Evolutionary conservation across 2,797 vertebrate species (phyloP).

Genomic region (Acrocephalus scirpaceus): DNA sequence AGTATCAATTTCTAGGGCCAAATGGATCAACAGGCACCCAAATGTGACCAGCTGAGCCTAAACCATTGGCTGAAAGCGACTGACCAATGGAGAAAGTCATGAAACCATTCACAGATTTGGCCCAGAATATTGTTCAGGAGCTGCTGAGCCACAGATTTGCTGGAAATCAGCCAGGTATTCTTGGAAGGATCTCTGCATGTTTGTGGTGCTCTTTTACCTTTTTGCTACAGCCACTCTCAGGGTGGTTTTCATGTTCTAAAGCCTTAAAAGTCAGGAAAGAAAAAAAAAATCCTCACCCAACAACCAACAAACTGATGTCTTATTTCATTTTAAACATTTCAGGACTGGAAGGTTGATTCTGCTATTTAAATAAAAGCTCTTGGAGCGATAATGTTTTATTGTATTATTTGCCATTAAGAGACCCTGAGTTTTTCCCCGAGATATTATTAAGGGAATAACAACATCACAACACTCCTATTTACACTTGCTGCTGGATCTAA

Average conservation of each 20-base stretch:
- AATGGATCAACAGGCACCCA: background rate
- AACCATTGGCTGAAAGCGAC: background rate
- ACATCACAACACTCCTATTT: background rate
- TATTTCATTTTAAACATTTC: background rate
- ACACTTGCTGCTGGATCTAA: background rate
- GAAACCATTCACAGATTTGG: background rate
- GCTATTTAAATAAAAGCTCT: background rate
- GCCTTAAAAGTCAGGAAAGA: background rate
- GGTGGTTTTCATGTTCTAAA: background rate
- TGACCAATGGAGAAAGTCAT: background rate
- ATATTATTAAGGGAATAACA: background rate
- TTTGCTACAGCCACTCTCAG: background rate
- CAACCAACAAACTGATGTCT: background rate
- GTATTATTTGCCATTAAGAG: background rate
- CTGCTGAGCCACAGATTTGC: background rate
- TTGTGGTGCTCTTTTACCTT: background rate
- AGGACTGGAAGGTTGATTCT: background rate
- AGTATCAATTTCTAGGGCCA: background rate
- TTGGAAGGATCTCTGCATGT: background rate
- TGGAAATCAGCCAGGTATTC: background rate
- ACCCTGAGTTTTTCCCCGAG: background rate
- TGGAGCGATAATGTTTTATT: background rate
- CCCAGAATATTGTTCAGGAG: background rate
- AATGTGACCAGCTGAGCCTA: background rate
- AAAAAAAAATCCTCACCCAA: accelerated